A percentile compares a stretch with the other conserved stretches of the same genome.
phyloP scores from a whole-genome alignment of 2,888 invertebrate genomes.

The Neria commutata region DNA sequence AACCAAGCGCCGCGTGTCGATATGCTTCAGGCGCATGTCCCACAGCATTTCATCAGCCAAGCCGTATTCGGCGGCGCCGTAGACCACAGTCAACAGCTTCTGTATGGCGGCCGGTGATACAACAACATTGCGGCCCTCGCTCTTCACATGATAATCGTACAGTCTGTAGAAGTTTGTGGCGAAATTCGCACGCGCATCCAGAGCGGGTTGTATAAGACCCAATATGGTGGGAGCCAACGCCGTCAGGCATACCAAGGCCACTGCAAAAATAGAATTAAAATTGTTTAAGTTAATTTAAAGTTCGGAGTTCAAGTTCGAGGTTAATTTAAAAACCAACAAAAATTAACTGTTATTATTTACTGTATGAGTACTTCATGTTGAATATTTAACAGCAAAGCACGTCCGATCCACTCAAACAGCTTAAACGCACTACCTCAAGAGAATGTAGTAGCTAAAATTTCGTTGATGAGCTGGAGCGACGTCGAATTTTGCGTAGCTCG shows the following conservation, averaged over 20 bases:
- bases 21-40: slow-evolving; percentile 10
- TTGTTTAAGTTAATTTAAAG: too few relatives aligned
- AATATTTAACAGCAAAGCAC: too few relatives aligned
- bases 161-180: neutral
- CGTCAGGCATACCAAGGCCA: slow-evolving; percentile 12
- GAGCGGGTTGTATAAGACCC: neutral
- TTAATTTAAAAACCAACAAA: too few relatives aligned
- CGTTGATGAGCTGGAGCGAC: too few relatives aligned
- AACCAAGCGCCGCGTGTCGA: neutral
- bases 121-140: neutral
- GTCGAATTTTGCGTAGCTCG: too few relatives aligned
- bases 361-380: too few relatives aligned
- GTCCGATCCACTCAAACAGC: too few relatives aligned
- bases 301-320: too few relatives aligned
- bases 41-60: neutral
- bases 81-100: slow-evolving; percentile 14
- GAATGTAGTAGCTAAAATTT: too few relatives aligned
- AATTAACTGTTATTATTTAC: too few relatives aligned
- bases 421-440: too few relatives aligned
- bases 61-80: slow-evolving; percentile 7
- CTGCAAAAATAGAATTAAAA: slow-evolving; percentile 16
- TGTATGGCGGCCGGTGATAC: slow-evolving; percentile 18
- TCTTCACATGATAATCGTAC: neutral
- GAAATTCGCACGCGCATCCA: neutral
- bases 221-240: slow-evolving; percentile 1